Evolutionary conservation across 2,113 vertebrate species (phyloP), one percentile per base, ranked within the genome.

Genomic region (Prietella phreatophila): DNA sequence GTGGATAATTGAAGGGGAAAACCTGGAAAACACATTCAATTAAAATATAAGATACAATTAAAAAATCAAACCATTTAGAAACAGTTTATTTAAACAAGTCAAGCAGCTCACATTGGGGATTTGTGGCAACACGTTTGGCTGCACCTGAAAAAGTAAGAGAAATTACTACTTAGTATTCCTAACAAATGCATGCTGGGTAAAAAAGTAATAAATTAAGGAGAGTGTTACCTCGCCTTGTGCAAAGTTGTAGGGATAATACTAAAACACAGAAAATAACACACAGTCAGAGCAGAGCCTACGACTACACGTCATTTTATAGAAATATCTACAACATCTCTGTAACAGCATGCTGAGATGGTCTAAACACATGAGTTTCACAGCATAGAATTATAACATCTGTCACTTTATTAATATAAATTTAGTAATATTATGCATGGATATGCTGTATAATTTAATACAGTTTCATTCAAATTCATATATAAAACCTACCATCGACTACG

Each of bases 201-300:
- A 36, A 9, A 61, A 22, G 7, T 67, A 67, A 25, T 47, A 4
- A 55, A 75, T 82, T 19, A 53, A 14, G 55, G 36, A 76, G 58
- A 65, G 47, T 83, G 7, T 93, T 93, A 95, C 95, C 94, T 89
- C 92, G 36, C 93, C 92, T 85, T 93, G 91, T 60, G 79, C 20
- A 58, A 95, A 93, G 90, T 95, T 94, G 85, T 91, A 95, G 17
- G 95, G 94, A 91, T 95, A 95, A 92, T 94, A 95, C 95, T 96
- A 89, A 30, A 91, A 91, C 87, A 63, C 22, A 76, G 83, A 90
- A 83, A 87, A 30, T 87, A 80, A 30, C 33, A 60, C 9, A 90
- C n/a, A 83, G 42, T 53, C 39, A 79, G 42, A 61, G 53, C 0
- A 75, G n/a, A 56, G 65, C 33, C 17, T 55, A 13, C 25, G 14